phyloP scores from a whole-genome alignment of 2,797 vertebrate species.

The Heteromormyrus szaboi region DNA sequence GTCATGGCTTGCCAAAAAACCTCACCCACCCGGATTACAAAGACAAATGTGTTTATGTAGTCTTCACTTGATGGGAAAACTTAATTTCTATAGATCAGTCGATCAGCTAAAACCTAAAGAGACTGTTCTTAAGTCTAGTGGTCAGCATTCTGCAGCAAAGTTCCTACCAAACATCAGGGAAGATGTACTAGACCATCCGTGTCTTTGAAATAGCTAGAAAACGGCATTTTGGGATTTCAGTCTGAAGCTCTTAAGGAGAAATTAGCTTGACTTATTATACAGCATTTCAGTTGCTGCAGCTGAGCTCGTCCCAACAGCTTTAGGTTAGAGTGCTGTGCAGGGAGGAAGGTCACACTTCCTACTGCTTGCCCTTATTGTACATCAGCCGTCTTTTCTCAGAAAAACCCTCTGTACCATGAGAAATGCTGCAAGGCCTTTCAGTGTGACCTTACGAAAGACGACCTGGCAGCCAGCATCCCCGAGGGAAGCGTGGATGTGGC shows the following conservation, averaged over 20 bases:
- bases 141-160: neutral
- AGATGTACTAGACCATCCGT: neutral
- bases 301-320: neutral
- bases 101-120: neutral
- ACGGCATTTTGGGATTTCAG: neutral
- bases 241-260: neutral
- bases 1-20: neutral
- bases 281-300: neutral
- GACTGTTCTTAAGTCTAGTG: neutral
- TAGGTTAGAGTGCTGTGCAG: neutral
- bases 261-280: neutral
- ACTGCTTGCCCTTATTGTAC: neutral
- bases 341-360: neutral
- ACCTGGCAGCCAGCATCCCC: constrained; percentile 67
- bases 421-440: constrained; percentile 83
- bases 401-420: constrained; percentile 70
- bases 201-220: neutral
- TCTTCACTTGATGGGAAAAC: neutral
- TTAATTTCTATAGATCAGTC: neutral
- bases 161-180: neutral
- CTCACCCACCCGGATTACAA: neutral
- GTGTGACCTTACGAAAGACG: constrained; percentile 85
- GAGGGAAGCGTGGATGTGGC: constrained; percentile 73
- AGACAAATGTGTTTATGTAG: neutral
- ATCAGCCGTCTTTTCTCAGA: constrained; percentile 49